These are phyloP conservation scores for Haemorhous mexicanus DNA, from an alignment of 2,113 vertebrate species.

Conservation along the genomic window DNA sequence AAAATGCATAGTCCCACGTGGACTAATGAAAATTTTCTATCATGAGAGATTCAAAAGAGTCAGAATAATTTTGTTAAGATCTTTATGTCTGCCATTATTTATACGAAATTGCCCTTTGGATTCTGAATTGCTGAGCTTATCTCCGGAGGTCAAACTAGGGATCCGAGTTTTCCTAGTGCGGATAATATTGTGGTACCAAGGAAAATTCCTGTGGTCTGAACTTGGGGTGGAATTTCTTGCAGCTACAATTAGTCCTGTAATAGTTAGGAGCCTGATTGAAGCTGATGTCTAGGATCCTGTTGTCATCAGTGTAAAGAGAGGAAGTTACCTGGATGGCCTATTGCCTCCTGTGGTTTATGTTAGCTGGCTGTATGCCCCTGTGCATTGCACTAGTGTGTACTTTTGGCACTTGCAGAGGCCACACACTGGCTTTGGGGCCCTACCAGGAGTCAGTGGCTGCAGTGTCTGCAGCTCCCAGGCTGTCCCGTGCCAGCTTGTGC, in stretches of 20 bases:
- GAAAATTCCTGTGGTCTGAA: background rate
- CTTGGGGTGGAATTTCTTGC: background rate
- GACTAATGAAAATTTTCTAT: background rate
- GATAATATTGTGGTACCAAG: background rate
- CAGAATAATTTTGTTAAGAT: background rate
- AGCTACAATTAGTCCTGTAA: background rate
- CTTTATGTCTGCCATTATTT: background rate
- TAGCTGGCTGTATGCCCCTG: background rate
- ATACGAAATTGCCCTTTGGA: background rate
- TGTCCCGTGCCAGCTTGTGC: fast-evolving
- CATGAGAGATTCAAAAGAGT: background rate
- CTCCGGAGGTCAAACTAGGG: background rate
- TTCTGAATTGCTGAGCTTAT: background rate
- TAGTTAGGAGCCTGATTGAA: background rate
- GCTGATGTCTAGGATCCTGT: background rate
- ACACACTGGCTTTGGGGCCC: background rate
- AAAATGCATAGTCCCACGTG: background rate
- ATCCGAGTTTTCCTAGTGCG: background rate
- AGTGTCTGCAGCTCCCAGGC: background rate
- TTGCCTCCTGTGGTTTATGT: background rate
- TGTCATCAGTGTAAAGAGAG: background rate
- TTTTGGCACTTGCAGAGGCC: background rate
- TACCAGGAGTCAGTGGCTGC: background rate
- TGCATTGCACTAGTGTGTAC: background rate
- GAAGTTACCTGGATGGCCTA: background rate